Percentiles rank a stretch among this genome's conserved stretches.
These are phyloP conservation scores for Euwallacea fornicatus DNA, from an alignment of 1,140 invertebrate genomes.

Conservation along the genomic window DNA sequence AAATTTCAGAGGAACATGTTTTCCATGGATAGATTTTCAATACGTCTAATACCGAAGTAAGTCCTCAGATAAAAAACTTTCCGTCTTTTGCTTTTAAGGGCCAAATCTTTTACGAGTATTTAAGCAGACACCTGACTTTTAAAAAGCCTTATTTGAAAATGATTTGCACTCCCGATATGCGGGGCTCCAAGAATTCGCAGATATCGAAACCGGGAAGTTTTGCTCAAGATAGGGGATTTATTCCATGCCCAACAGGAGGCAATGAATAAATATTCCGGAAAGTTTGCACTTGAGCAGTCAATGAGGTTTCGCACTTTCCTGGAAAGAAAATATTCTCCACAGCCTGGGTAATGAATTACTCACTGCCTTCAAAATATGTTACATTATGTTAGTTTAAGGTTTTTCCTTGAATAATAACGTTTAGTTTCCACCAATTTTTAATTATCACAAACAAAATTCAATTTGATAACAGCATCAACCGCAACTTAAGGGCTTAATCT, in stretches of 20 bases:
- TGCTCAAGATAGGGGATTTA: conserved; percentile 15
- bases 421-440: no score
- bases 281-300: not conserved
- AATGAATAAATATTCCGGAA: conserved; percentile 26
- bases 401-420: no score
- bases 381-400: no score
- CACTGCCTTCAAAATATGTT: no score
- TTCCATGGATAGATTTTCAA: not conserved
- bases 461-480: no score
- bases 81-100: not conserved
- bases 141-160: conserved; percentile 17
- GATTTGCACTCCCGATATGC: conserved; percentile 19
- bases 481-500: no score
- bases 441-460: no score
- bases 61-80: no score
- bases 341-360: not conserved
- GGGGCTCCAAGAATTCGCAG: conserved; percentile 5
- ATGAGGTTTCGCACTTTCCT: not conserved
- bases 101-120: not conserved
- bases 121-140: conserved; percentile 19
- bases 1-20: not conserved
- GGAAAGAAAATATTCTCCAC: not conserved
- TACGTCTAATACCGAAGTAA: not conserved
- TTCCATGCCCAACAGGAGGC: conserved; percentile 11
- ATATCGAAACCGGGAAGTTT: conserved; percentile 19